Conservation (phyloP, 2,797 vertebrate genomes). For the Hemibagrus guttatus region DNA sequence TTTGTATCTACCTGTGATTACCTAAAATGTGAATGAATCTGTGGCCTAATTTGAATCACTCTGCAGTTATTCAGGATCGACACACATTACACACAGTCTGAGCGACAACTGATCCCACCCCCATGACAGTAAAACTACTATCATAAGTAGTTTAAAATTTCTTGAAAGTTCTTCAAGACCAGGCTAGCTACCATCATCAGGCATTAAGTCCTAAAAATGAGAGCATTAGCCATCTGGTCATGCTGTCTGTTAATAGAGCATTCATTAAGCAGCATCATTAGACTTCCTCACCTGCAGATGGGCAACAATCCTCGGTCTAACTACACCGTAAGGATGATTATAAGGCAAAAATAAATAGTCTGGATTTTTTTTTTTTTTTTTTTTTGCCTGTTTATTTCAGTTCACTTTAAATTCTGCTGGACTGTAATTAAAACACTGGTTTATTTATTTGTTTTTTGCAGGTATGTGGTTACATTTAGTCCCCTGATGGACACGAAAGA, state of each 20-base stretch:
- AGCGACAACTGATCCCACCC: too few species aligned
- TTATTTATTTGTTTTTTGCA: constrained; percentile 57
- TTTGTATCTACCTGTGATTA: too few species aligned
- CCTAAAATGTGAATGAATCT: too few species aligned
- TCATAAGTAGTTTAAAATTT: not conserved
- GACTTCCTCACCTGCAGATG: not conserved
- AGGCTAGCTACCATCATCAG: not conserved
- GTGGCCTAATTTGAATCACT: not conserved
- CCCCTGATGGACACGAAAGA: constrained; percentile 96
- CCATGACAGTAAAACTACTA: not conserved
- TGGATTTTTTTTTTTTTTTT: not conserved
- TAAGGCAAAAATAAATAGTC: not conserved
- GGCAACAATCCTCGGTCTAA: not conserved
- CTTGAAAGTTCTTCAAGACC: not conserved
- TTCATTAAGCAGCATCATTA: not conserved
- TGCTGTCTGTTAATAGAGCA: not conserved
- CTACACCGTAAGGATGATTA: not conserved
- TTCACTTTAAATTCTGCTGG: not conserved
- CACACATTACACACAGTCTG: too few species aligned
- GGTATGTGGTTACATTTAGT: constrained; percentile 96
- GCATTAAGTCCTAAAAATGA: not conserved
- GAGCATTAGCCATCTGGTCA: not conserved
- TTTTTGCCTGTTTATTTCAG: not conserved
- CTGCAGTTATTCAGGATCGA: not conserved
- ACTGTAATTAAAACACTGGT: not conserved